Base-by-base conservation (phyloP, 2,888 invertebrate genomes). In the Deilephila porcellus region DNA sequence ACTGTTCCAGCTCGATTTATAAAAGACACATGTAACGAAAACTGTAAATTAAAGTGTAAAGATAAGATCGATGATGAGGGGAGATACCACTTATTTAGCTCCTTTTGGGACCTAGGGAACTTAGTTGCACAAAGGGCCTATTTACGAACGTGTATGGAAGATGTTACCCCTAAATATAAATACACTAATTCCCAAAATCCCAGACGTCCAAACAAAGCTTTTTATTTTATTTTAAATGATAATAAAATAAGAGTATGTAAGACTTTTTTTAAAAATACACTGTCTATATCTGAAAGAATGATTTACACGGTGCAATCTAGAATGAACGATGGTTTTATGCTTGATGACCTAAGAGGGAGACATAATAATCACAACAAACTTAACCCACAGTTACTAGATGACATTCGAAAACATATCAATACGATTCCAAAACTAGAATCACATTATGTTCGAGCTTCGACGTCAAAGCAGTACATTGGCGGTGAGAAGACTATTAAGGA, bases 401-500 rank as follows among this genome's bases (percentile, higher is more conserved):
- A 73, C 45, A 73, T 73, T 34, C n/a, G 67, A 67, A 73, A 70
- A 17, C 53, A 52, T 70, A 70, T 70, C 20, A 20, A 70, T 29
- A 52, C 7, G 25, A 70, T 70, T 45, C 70, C 70, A 19, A 45
- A 53, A 52, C 37, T 70, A 20, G 70, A 70, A 20, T 70, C 70
- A 73, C 73, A 73, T 70, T 73, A 73, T 60, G 45, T 73, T 34
- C 52, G 70, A 25, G 25, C 25, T 25, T 25, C 25, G 25, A 56
- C 73, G 29, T 59, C 59, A 34, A 73, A 71, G 60, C 20, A 60
- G 25, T 60, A 20, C n/a, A 60, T 60, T 60, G 62, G 32, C 32
- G 62, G 32, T 11, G 29, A 32, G 29, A 62, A 25, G 77, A 84
- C 75, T 73, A 76, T 85, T 56, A 75, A 80, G 73, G 82, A 83